Conservation (phyloP, 2,113 vertebrate genomes). For the Terrapene triunguis region DNA sequence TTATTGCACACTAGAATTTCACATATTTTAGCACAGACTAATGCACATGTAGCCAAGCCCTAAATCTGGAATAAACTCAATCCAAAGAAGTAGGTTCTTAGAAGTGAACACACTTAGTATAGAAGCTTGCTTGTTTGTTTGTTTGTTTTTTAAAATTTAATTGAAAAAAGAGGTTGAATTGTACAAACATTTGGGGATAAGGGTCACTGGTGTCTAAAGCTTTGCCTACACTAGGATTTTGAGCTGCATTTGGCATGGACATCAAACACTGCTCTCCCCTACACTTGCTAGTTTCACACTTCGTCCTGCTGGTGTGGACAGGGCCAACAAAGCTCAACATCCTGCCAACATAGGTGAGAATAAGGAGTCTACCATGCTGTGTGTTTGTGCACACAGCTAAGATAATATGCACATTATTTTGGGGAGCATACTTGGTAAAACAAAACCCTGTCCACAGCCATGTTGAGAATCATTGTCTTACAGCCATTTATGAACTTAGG, state of each 20-base stretch:
- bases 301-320: not conserved
- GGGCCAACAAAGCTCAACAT: not conserved
- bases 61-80: not conserved
- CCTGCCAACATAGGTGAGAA: not conserved
- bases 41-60: not conserved
- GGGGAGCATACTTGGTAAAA: not conserved
- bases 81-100: not conserved
- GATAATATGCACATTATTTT: not conserved
- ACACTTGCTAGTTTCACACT: not conserved
- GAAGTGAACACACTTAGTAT: not conserved
- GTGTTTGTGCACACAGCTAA: not conserved
- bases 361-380: not conserved
- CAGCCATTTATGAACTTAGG: not conserved
- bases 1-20: not conserved
- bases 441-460: rapidly evolving
- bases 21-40: not conserved
- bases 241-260: not conserved
- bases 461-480: not conserved
- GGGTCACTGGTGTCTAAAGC: not conserved
- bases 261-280: not conserved
- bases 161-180: not conserved
- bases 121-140: not conserved
- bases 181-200: not conserved
- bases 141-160: too few relatives aligned
- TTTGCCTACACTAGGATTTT: not conserved